Conservation (phyloP, 2,797 vertebrate genomes). For the Ctenosaura bakeri region DNA sequence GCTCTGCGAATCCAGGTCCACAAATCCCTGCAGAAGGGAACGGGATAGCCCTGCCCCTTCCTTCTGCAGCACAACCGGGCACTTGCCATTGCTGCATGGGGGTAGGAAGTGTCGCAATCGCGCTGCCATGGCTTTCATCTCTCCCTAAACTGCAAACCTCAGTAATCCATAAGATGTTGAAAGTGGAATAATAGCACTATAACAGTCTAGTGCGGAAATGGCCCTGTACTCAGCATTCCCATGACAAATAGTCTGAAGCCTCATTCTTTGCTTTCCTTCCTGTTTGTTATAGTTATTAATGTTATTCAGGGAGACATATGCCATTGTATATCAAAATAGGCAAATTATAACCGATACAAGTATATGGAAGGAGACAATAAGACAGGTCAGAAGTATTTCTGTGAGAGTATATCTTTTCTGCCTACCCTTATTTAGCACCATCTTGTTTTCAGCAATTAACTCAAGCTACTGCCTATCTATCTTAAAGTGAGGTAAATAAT, state of each 20-base stretch:
- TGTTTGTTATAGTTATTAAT: not conserved
- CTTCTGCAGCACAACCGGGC: no score
- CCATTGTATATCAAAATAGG: constrained; percentile 5
- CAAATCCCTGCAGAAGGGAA: no score
- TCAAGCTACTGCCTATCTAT: not conserved
- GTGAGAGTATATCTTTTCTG: not conserved
- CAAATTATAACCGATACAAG: not conserved
- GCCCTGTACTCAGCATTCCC: not conserved
- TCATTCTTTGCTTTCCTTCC: not conserved
- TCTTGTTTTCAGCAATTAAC: constrained; percentile 31
- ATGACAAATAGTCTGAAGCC: not conserved
- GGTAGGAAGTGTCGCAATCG: no score
- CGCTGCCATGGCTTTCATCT: no score
- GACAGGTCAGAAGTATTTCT: not conserved
- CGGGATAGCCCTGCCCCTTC: no score
- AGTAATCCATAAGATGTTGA: not conserved
- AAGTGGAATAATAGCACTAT: no score
- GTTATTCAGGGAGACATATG: not conserved
- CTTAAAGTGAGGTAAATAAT: not conserved
- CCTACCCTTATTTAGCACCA: not conserved
- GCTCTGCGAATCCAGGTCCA: no score
- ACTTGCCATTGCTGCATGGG: no score
- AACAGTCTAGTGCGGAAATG: no score
- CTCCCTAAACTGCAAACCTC: no score
- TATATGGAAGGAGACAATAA: not conserved